phyloP scores from a whole-genome alignment of 2,113 vertebrate genomes.

The Tachycineta bicolor region DNA sequence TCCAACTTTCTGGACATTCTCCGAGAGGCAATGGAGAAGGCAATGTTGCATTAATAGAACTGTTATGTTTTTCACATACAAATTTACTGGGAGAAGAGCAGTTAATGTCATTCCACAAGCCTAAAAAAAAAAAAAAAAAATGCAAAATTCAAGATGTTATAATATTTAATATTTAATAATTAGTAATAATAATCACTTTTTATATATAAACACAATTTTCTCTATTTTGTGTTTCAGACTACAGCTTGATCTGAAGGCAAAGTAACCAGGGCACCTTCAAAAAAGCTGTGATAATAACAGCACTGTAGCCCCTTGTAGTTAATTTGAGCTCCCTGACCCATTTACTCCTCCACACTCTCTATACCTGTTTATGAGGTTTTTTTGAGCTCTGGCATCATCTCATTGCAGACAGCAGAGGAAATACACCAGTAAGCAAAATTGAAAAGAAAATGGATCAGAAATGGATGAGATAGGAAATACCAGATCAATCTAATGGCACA shows the following conservation, averaged over 20 bases:
- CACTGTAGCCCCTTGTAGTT: neutral
- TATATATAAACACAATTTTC: neutral
- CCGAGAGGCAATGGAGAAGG: slow-evolving; percentile 71
- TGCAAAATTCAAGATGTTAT: neutral
- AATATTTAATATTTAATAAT: neutral
- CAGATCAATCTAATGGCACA: neutral
- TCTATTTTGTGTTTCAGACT: neutral
- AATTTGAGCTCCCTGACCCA: neutral
- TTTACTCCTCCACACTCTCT: neutral
- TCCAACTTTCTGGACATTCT: slow-evolving; percentile 86
- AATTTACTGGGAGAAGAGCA: slow-evolving; percentile 83
- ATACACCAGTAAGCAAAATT: neutral
- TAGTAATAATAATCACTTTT: neutral
- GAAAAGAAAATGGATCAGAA: neutral
- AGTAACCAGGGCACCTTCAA: neutral
- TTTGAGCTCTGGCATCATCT: neutral
- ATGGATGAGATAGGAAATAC: neutral
- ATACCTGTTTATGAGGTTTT: neutral
- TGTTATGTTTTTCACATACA: slow-evolving; percentile 85
- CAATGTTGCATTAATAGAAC: slow-evolving; percentile 78
- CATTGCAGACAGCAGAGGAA: neutral
- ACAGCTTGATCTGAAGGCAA: neutral
- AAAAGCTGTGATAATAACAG: neutral
- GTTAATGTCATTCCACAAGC: slow-evolving; percentile 93
- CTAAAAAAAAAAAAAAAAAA: slow-evolving; percentile 60